These are phyloP conservation scores for Andrena dorsata DNA, from an alignment of 2,888 invertebrate species.

Conservation along the genomic window DNA sequence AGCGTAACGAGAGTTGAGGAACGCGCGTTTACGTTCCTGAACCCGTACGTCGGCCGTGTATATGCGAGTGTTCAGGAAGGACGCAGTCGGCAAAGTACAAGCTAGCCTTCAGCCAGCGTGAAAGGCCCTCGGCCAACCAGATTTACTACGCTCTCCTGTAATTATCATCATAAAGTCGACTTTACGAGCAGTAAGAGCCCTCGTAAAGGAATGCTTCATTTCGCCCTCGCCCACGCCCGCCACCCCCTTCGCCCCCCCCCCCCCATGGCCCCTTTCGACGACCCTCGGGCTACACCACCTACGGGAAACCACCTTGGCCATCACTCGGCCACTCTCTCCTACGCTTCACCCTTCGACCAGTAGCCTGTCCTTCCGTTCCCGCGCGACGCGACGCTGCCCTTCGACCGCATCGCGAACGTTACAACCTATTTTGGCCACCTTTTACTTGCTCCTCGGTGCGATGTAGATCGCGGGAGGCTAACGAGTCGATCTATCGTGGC, in stretches of 20 bases:
- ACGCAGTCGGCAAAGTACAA: constrained; percentile 63
- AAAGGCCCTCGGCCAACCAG: constrained; percentile 78
- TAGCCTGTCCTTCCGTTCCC: constrained; percentile 39
- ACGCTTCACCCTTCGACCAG: constrained; percentile 46
- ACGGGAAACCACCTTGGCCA: constrained; percentile 73
- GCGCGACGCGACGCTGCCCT: constrained; percentile 47
- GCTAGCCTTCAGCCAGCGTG: constrained; percentile 62
- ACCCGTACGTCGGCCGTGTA: constrained; percentile 46
- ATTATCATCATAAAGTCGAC: constrained; percentile 85
- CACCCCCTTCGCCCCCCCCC: constrained; percentile 22
- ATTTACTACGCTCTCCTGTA: constrained; percentile 84
- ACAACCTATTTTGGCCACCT: constrained; percentile 66
- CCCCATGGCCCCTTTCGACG: constrained; percentile 44
- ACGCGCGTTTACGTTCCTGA: constrained; percentile 71
- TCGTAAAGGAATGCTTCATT: constrained; percentile 85
- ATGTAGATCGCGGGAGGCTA: constrained; percentile 33
- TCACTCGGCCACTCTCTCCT: constrained; percentile 60
- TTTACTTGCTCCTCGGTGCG: constrained; percentile 45
- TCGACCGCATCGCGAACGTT: constrained; percentile 66
- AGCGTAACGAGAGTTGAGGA: constrained; percentile 67
- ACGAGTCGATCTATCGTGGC: constrained; percentile 7
- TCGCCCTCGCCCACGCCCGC: constrained; percentile 73
- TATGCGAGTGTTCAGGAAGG: constrained; percentile 60
- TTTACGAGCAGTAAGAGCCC: constrained; percentile 85
- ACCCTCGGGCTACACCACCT: constrained; percentile 70